Conservation (phyloP, 2,113 vertebrate species). For the Neofelis nebulosa region DNA sequence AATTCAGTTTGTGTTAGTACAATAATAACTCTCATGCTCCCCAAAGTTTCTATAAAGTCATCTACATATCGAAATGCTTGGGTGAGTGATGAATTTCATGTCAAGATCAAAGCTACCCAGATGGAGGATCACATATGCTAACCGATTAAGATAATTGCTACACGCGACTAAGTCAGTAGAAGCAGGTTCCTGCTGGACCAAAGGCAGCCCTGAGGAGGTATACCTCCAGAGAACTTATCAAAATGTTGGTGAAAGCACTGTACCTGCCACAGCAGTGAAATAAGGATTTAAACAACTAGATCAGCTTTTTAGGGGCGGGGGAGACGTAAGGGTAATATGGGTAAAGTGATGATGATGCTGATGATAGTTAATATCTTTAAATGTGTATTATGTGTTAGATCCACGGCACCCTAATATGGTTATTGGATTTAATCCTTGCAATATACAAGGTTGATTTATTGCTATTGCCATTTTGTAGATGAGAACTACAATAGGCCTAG, state of each 20-base stretch:
- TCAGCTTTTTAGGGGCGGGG: background rate
- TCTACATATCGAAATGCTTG: background rate
- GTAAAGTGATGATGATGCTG: background rate
- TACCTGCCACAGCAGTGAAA: background rate
- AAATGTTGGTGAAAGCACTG: background rate
- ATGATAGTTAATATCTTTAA: background rate
- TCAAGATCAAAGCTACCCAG: background rate
- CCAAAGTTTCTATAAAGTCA: background rate
- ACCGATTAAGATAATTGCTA: background rate
- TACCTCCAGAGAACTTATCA: background rate
- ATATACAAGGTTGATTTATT: accelerated
- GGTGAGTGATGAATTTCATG: background rate
- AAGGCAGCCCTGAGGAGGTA: background rate
- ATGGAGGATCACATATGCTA: background rate
- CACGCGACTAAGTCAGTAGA: background rate
- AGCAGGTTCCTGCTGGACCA: background rate
- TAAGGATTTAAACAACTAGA: background rate
- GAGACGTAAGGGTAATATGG: background rate
- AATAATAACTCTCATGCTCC: background rate
- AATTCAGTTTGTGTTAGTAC: too few relatives aligned
- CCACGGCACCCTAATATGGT: background rate
- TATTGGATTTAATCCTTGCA: background rate
- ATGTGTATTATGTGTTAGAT: background rate
- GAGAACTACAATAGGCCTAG: background rate
- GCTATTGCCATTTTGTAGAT: background rate